phyloP scores from a whole-genome alignment of 2,113 vertebrate genomes.

The Peromyscus leucopus region DNA sequence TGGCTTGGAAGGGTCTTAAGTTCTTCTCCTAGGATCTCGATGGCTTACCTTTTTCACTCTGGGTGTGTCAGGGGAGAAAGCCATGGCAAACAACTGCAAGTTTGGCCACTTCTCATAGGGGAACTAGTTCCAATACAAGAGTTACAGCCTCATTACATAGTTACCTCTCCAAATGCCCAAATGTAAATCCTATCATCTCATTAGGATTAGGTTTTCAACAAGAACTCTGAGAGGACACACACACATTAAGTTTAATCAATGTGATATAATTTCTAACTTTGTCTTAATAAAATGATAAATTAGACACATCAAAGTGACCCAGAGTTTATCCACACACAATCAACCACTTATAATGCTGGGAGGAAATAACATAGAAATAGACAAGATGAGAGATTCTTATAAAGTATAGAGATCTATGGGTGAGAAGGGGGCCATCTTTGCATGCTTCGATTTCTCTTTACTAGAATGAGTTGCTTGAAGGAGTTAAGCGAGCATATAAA shows the following conservation, averaged over 20 bases:
- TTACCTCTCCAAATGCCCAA: not conserved
- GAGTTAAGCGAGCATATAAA: not conserved
- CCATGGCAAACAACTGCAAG: not conserved
- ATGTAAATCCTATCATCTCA: not conserved
- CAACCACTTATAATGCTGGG: not conserved
- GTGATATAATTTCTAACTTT: not conserved
- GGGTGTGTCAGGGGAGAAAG: not conserved
- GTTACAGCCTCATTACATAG: not conserved
- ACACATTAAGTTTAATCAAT: not conserved
- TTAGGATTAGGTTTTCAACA: not conserved
- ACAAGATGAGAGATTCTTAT: not conserved
- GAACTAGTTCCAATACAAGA: not conserved
- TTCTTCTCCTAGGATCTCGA: not conserved
- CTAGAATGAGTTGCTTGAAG: not conserved
- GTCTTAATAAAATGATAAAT: not conserved
- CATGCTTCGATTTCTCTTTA: not conserved
- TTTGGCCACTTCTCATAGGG: not conserved
- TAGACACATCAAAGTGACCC: not conserved
- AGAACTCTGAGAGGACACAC: not conserved
- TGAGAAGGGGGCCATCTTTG: not conserved
- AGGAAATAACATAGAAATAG: not conserved
- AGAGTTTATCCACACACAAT: not conserved
- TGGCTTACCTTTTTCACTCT: not conserved
- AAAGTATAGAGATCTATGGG: not conserved
- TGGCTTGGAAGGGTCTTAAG: fast-evolving